A percentile compares a stretch with the other conserved stretches of the same genome.
Evolutionary conservation across 2,888 invertebrate genomes (phyloP).

Genomic region (Sarcophaga caerulescens): DNA sequence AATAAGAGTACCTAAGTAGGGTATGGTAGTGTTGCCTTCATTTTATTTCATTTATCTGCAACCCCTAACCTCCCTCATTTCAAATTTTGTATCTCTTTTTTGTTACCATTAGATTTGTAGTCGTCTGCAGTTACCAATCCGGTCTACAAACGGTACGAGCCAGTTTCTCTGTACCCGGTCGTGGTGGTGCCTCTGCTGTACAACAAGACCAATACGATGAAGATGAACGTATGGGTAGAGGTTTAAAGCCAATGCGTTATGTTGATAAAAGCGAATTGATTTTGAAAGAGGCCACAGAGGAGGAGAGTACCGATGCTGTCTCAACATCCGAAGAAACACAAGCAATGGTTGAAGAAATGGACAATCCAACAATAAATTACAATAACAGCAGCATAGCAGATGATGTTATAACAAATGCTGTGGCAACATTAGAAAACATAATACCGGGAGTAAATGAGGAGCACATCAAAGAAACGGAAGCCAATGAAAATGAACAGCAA

Average conservation of each 20-base stretch:
- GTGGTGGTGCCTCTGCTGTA: slow-evolving; percentile 81
- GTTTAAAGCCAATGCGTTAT: slow-evolving; percentile 78
- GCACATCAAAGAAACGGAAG: slow-evolving; percentile 70
- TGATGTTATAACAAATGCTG: slow-evolving; percentile 67
- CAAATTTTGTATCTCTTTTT: not conserved
- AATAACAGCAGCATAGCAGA: slow-evolving; percentile 23
- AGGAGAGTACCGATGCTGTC: not conserved
- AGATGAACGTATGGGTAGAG: slow-evolving; percentile 77
- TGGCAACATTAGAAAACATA: slow-evolving; percentile 72
- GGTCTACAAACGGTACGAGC: slow-evolving; percentile 91
- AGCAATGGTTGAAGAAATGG: slow-evolving; percentile 66
- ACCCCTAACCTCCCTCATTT: not conserved
- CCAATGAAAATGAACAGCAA: slow-evolving; percentile 51
- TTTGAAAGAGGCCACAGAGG: slow-evolving; percentile 71
- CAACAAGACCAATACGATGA: slow-evolving; percentile 77
- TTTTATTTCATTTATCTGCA: not conserved
- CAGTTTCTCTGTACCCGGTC: slow-evolving; percentile 87
- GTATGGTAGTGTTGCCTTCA: not conserved
- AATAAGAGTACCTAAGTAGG: not conserved
- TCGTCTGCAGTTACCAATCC: slow-evolving; percentile 90
- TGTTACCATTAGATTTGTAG: slow-evolving; percentile 84
- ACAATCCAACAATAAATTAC: slow-evolving; percentile 57
- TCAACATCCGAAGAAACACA: slow-evolving; percentile 60
- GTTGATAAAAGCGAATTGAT: slow-evolving; percentile 80
- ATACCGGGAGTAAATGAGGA: slow-evolving; percentile 73